phyloP scores from a whole-genome alignment of 2,113 vertebrate species.

The Hippocampus guttulatus region DNA sequence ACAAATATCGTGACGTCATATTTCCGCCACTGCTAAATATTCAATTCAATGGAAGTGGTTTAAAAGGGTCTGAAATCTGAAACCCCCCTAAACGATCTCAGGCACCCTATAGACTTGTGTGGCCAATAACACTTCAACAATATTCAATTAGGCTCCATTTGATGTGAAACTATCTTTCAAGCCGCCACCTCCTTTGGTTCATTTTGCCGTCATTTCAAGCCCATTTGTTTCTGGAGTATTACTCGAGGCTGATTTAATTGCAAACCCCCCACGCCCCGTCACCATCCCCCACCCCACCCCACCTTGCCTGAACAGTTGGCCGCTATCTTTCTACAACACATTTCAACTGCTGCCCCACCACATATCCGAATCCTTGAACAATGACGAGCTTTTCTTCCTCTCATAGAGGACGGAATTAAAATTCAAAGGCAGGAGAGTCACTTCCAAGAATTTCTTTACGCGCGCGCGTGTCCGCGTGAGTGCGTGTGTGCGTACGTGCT shows the following conservation, averaged over 20 bases:
- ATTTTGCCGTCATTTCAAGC: constrained; percentile 30
- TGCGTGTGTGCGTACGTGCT: no score
- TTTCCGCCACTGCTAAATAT: no score
- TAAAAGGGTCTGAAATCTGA: not conserved
- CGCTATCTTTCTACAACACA: constrained; percentile 67
- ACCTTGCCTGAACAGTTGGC: constrained; percentile 35
- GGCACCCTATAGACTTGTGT: not conserved
- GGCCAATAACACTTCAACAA: constrained; percentile 13
- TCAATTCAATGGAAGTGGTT: no score
- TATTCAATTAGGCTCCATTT: constrained; percentile 24
- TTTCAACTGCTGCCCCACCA: constrained; percentile 51
- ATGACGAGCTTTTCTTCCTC: constrained; percentile 51
- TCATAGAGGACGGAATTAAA: constrained; percentile 63
- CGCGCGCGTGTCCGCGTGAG: not conserved
- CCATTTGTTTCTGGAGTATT: constrained; percentile 48
- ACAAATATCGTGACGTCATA: no score
- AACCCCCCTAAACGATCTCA: constrained; percentile 2
- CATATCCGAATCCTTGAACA: constrained; percentile 59
- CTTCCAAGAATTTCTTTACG: constrained; percentile 53
- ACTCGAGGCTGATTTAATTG: constrained; percentile 61
- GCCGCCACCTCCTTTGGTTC: constrained; percentile 11
- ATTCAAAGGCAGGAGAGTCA: constrained; percentile 60
- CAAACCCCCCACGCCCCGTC: not conserved
- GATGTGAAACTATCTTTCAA: constrained; percentile 14
- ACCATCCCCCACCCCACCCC: constrained; percentile 2